phyloP scores from a whole-genome alignment of 2,113 vertebrate species.

The Periophthalmodon schlosseri region DNA sequence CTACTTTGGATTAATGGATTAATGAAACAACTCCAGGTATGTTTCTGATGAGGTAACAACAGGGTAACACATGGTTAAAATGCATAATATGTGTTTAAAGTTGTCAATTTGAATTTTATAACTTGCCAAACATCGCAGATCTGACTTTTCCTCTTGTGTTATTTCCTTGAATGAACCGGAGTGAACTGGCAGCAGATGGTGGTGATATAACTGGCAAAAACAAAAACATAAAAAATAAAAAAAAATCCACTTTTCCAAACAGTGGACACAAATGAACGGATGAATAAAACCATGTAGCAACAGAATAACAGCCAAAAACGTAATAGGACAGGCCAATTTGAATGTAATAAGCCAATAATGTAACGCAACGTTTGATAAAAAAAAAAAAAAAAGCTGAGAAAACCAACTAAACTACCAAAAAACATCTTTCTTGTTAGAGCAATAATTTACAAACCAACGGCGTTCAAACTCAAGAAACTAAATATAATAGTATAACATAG shows the following conservation, averaged over 20 bases:
- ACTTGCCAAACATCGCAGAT: background rate
- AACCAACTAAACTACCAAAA: too few relatives aligned
- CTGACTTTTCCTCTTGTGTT: constrained; percentile 14
- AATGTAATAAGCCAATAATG: background rate
- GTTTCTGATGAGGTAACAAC: too few relatives aligned
- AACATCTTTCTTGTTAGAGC: too few relatives aligned
- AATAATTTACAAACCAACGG: too few relatives aligned
- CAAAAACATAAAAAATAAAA: background rate
- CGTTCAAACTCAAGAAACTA: too few relatives aligned
- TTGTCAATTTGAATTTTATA: too few relatives aligned
- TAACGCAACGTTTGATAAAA: background rate
- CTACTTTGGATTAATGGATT: too few relatives aligned
- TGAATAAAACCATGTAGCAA: background rate
- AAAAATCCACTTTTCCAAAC: background rate
- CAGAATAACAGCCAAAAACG: background rate
- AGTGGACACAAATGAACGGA: background rate
- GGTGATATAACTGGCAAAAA: constrained; percentile 14
- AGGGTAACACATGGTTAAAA: too few relatives aligned
- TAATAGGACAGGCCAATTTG: background rate
- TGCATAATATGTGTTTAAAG: too few relatives aligned
- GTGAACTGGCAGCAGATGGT: constrained; percentile 8
- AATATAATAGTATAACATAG: too few relatives aligned
- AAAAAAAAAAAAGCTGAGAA: too few relatives aligned
- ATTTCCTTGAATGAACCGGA: constrained; percentile 15
- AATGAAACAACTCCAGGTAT: too few relatives aligned